These are phyloP conservation scores for Polypedilum pembai DNA, from an alignment of 1,140 invertebrate genomes.

Conservation along the genomic window DNA sequence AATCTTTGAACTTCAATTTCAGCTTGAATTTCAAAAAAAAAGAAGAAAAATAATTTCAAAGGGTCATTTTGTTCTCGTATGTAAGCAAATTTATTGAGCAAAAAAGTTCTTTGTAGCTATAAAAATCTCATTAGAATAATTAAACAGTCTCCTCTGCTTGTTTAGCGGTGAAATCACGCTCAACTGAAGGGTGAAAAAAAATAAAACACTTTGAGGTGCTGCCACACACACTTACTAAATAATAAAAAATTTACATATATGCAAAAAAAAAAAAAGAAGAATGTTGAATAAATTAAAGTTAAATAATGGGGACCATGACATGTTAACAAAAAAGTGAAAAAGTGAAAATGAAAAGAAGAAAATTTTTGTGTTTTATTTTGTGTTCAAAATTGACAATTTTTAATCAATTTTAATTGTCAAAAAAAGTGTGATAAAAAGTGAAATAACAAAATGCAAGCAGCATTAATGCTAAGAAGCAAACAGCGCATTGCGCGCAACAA, in stretches of 20 bases:
- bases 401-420: not conserved
- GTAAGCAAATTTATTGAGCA: too few relatives aligned
- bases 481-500: constrained; percentile 57
- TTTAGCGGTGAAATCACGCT: not conserved
- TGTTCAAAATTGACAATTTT: too few relatives aligned
- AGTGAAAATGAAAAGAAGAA: not conserved
- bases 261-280: not conserved
- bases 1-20: too few relatives aligned
- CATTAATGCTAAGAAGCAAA: constrained; percentile 79
- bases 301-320: constrained; percentile 11
- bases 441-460: constrained; percentile 69
- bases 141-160: constrained; percentile 24
- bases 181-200: not conserved
- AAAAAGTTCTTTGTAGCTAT: not conserved
- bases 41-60: too few relatives aligned
- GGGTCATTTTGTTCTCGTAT: too few relatives aligned
- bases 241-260: not conserved
- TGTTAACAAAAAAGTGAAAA: not conserved
- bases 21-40: too few relatives aligned
- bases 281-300: not conserved
- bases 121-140: constrained; percentile 29
- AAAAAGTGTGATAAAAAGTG: constrained; percentile 1
- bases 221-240: too few relatives aligned
- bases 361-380: not conserved
- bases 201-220: too few relatives aligned